Evolutionary conservation across 2,113 vertebrate genomes (phyloP).

Genomic region (Cygnus buccinator): DNA sequence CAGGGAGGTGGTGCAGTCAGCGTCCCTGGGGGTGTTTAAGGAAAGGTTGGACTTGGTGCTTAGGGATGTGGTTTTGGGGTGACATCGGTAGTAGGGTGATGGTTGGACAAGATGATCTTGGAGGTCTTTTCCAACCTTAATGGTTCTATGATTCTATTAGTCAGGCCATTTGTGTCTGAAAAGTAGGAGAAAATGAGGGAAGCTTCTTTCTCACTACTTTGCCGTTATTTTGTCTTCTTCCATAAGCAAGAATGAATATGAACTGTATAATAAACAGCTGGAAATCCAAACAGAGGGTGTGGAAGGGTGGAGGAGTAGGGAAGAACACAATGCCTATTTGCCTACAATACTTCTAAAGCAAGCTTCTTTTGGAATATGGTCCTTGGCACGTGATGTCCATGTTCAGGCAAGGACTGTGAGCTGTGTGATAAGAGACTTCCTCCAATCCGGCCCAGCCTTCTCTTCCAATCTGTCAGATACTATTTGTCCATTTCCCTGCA

Average conservation of each 20-base stretch:
- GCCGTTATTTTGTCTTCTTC: background rate
- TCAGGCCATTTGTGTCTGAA: background rate
- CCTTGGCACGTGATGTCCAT: background rate
- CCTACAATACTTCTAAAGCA: background rate
- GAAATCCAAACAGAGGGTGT: background rate
- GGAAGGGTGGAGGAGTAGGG: too few relatives aligned
- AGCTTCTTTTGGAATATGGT: background rate
- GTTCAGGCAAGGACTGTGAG: background rate
- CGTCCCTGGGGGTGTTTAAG: too few relatives aligned
- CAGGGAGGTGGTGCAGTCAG: too few relatives aligned
- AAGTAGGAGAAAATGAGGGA: background rate
- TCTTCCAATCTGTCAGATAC: background rate
- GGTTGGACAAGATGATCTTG: too few relatives aligned
- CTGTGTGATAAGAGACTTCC: background rate
- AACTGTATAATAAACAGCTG: background rate
- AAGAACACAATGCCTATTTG: background rate
- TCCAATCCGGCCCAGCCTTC: background rate
- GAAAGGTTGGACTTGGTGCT: too few relatives aligned
- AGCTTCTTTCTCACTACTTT: background rate
- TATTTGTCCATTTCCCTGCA: conserved; percentile 11
- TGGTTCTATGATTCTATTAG: background rate
- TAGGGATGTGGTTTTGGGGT: too few relatives aligned
- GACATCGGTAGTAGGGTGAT: too few relatives aligned
- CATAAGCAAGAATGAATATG: background rate
- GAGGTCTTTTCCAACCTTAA: too few relatives aligned